Base-by-base conservation (phyloP, 2,797 vertebrate genomes). In the Hypotaenidia okinawae region DNA sequence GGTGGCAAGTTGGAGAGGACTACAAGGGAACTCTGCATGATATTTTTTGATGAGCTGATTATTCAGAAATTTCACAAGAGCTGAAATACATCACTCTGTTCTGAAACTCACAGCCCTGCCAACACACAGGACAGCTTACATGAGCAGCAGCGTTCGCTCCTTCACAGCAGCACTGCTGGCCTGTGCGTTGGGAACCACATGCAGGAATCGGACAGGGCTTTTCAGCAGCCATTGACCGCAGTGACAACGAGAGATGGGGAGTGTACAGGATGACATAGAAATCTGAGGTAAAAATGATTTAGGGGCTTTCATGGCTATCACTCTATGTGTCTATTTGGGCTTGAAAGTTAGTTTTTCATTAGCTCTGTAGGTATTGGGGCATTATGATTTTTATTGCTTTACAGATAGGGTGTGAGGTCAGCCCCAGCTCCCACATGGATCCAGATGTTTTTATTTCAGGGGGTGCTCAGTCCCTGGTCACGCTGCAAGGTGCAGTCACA, bases 1-100 rank as follows among this genome's bases (percentile, higher is more conserved):
- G 87, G 93, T 86, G 87, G 92, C 90, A 87, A 94, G 95, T 88
- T 94, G 94, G 87, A 95, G 82, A 90, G 85, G 89, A 88, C 93
- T 96, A 90, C 89, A 96, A 96, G 93, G 80, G 87, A 95, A 94
- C 95, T 94, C 95, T 88, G 92, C 87, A n/a, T 87, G 95, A 63
- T 96, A 95, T 86, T 96, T 96, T 96, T 96, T 96, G 96, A 97
- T 95, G 94, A 95, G 91, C 95, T 96, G 95, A 94, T 96, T 96
- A 96, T 95, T 96, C 95, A 95, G 94, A 93, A 93, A 91, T 96
- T 88, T 86, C 95, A 84, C 93, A 91, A 67, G 83, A 74, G 68
- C 91, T 94, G 93, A 94, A 94, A 95, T 94, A 82, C 75, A 96
- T 94, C 93, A 94, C 80, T 97, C 91, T 66, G 73, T 58, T 94